Evolutionary conservation across 2,797 vertebrate genomes (phyloP).

Genomic region (Dryobates pubescens): DNA sequence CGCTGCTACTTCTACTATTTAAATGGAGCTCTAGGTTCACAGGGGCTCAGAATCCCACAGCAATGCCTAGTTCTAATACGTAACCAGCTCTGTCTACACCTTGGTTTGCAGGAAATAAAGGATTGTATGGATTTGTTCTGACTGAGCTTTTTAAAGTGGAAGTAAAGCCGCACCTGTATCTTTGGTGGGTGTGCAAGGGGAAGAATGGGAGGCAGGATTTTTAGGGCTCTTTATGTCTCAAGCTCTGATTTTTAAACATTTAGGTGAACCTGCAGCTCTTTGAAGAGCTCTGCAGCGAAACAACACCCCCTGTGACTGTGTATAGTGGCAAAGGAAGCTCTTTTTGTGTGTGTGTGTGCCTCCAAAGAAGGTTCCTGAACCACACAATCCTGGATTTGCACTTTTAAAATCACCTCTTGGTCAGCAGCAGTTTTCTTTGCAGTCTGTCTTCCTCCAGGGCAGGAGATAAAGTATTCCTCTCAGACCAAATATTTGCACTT

Average conservation of each 20-base stretch:
- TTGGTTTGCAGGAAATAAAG: background rate
- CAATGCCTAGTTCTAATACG: accelerated
- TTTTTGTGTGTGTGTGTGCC: background rate
- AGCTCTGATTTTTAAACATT: background rate
- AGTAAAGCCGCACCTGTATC: background rate
- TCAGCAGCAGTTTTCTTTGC: conserved; percentile 19
- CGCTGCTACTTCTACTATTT: background rate
- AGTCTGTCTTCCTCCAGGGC: background rate
- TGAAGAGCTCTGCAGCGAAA: background rate
- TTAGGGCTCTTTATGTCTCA: background rate
- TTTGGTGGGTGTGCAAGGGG: background rate
- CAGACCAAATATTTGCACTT: background rate
- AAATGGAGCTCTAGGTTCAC: background rate
- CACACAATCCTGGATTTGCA: background rate
- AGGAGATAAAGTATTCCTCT: conserved; percentile 6
- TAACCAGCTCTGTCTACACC: background rate
- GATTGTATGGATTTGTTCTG: background rate
- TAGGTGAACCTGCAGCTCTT: background rate
- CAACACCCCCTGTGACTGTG: background rate
- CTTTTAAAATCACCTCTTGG: background rate
- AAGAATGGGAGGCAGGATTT: background rate
- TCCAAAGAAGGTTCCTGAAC: background rate
- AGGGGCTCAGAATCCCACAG: background rate
- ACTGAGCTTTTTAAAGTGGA: background rate
- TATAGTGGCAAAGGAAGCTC: background rate